Conservation (phyloP, 1,140 invertebrate species). For the Micrasema minimum region DNA sequence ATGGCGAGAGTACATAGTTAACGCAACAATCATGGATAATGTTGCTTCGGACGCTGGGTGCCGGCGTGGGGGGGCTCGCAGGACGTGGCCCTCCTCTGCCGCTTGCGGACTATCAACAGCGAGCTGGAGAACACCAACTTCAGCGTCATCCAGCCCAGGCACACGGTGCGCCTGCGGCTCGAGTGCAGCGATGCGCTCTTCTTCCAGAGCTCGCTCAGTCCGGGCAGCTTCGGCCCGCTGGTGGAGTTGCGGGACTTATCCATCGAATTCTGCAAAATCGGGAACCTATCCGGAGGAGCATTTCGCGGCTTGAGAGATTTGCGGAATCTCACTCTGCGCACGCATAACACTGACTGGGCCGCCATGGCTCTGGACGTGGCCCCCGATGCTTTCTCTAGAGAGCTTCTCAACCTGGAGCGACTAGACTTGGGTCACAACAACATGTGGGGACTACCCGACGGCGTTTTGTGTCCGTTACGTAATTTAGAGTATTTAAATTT, state of each 20-base stretch:
- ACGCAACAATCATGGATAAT: slow-evolving; percentile 38
- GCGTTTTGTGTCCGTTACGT: slow-evolving; percentile 81
- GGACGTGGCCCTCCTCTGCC: slow-evolving; percentile 82
- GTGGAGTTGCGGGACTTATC: slow-evolving; percentile 84
- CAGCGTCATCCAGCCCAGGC: slow-evolving; percentile 87
- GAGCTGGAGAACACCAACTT: slow-evolving; percentile 91
- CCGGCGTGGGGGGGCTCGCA: slow-evolving; percentile 70
- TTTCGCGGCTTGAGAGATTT: slow-evolving; percentile 84
- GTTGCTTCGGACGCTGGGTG: slow-evolving; percentile 71
- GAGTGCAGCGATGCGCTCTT: slow-evolving; percentile 87
- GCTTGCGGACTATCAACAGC: slow-evolving; percentile 86
- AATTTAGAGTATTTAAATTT: slow-evolving; percentile 83
- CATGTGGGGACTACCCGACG: slow-evolving; percentile 85
- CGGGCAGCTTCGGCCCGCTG: slow-evolving; percentile 85
- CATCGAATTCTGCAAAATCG: slow-evolving; percentile 91
- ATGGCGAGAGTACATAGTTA: slow-evolving; percentile 7
- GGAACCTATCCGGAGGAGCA: slow-evolving; percentile 85
- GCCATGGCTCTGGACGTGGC: slow-evolving; percentile 84
- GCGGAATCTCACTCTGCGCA: slow-evolving; percentile 85
- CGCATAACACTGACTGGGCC: slow-evolving; percentile 90
- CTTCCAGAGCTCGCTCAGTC: slow-evolving; percentile 86
- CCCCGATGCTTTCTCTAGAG: slow-evolving; percentile 78
- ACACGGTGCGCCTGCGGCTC: slow-evolving; percentile 81
- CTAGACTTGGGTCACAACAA: slow-evolving; percentile 90
- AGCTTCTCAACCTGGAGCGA: slow-evolving; percentile 77